Base-by-base conservation (phyloP, 2,113 vertebrate genomes). In the Otis tarda region DNA sequence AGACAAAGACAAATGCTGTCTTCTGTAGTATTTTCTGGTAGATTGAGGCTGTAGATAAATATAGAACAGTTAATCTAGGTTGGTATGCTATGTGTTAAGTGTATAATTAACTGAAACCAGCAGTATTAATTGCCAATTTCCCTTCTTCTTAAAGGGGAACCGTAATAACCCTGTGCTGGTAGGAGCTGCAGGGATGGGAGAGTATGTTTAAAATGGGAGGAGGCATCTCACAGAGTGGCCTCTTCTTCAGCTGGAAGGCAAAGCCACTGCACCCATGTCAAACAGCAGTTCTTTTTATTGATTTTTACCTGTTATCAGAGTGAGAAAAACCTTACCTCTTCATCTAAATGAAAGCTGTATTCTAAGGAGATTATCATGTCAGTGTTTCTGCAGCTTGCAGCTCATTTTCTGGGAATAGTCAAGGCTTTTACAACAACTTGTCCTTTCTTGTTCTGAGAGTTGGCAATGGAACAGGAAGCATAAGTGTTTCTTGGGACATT, bases 371-470 rank as follows among this genome's bases (percentile, higher is more conserved):
- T 92, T 91, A 77, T 88, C 56, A 17, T 91, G 80, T 90, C 17
- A 28, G 61, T 17, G 63, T 57, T 47, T 94, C 95, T 97, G 68
- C 50, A 83, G 92, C 78, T 95, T 90, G 94, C 67, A 96, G 80
- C 86, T 95, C 31, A 5, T 52, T 83, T 96, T 84, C 82, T 87
- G 83, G 74, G 83, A 96, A 94, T 63, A 97, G 77, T 79, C 88
- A 94, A 87, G 60, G 82, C 91, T 96, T 84, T 89, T 78, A 70
- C 30, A 93, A 67, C 65, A 87, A 87, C 97, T 31, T 97, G 96
- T 87, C 61, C 35, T 79, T 92, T 97, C 97, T 96, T 97, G 97
- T 97, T 96, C 68, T 93, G 56, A 90, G 80, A 84, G 65, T 9
- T 97, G 96, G 93, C 95, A 97, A n/a, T 76, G 2, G 6, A 94